phyloP scores from a whole-genome alignment of 2,797 vertebrate species.

The Hippoglossus hippoglossus region DNA sequence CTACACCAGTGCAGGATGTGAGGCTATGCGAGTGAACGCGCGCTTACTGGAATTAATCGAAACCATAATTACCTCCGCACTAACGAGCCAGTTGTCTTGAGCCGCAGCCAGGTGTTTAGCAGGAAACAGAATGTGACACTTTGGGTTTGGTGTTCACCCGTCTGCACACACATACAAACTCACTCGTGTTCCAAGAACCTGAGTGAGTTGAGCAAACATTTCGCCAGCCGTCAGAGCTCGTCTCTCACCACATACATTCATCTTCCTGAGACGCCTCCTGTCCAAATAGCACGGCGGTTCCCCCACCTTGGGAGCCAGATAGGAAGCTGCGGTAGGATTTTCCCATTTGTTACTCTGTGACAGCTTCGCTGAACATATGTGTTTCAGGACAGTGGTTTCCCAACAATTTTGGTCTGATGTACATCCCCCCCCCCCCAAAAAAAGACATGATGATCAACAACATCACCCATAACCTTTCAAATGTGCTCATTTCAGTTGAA shows the following conservation, averaged over 20 bases:
- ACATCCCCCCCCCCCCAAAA: neutral
- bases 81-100: constrained; percentile 55
- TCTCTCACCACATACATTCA: constrained; percentile 66
- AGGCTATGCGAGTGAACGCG: constrained; percentile 48
- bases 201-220: constrained; percentile 54
- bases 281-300: constrained; percentile 44
- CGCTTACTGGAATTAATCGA: constrained; percentile 56
- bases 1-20: constrained; percentile 51
- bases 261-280: constrained; percentile 59
- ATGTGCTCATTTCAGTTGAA: neutral
- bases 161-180: constrained; percentile 28
- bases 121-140: constrained; percentile 62
- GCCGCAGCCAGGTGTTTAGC: constrained; percentile 65
- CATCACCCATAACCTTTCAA: neutral
- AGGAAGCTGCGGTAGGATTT: constrained; percentile 56
- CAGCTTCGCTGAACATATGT: constrained; percentile 38
- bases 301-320: constrained; percentile 61
- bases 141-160: constrained; percentile 50
- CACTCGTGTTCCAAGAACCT: constrained; percentile 14
- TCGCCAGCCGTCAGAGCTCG: constrained; percentile 46
- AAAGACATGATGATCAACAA: neutral
- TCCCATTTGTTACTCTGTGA: constrained; percentile 49
- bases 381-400: constrained; percentile 11
- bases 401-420: too few relatives aligned
- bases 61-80: constrained; percentile 62